Conservation (phyloP, 2,113 vertebrate genomes). For the Cygnus buccinator region DNA sequence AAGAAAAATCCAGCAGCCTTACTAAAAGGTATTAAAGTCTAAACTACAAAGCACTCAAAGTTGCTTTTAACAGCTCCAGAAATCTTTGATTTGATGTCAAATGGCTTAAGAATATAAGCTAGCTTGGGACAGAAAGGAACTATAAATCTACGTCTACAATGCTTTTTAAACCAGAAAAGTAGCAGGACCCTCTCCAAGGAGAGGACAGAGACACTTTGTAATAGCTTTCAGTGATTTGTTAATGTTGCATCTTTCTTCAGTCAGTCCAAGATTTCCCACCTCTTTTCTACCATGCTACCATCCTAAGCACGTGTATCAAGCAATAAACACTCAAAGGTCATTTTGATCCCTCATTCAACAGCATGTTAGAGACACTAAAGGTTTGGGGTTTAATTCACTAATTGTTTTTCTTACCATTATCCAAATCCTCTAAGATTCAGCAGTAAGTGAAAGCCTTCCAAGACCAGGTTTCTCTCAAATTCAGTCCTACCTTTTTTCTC, state of each 20-base stretch:
- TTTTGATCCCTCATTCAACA: background rate
- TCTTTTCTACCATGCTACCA: background rate
- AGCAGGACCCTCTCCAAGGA: background rate
- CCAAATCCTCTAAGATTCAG: background rate
- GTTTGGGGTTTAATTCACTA: background rate
- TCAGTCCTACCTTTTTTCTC: background rate
- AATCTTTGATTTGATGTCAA: slow-evolving; percentile 42
- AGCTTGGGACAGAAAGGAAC: background rate
- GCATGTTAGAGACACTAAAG: background rate
- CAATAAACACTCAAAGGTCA: background rate
- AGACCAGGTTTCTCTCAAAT: background rate
- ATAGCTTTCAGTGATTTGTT: background rate
- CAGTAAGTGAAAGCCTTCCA: background rate
- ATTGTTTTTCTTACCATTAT: background rate
- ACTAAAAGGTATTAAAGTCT: slow-evolving; percentile 27
- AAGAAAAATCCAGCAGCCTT: slow-evolving; percentile 9
- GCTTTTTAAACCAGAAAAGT: background rate
- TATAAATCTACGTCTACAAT: background rate
- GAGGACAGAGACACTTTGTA: background rate
- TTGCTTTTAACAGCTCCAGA: slow-evolving; percentile 38
- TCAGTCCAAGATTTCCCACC: background rate
- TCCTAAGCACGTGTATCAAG: background rate
- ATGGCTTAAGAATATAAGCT: slow-evolving; percentile 5
- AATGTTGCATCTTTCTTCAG: background rate
- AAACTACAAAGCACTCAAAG: slow-evolving; percentile 49